Percentiles rank a stretch among this genome's conserved stretches.
These are phyloP conservation scores for Cyphomyrmex costatus DNA, from an alignment of 1,140 invertebrate species.

Conservation along the genomic window DNA sequence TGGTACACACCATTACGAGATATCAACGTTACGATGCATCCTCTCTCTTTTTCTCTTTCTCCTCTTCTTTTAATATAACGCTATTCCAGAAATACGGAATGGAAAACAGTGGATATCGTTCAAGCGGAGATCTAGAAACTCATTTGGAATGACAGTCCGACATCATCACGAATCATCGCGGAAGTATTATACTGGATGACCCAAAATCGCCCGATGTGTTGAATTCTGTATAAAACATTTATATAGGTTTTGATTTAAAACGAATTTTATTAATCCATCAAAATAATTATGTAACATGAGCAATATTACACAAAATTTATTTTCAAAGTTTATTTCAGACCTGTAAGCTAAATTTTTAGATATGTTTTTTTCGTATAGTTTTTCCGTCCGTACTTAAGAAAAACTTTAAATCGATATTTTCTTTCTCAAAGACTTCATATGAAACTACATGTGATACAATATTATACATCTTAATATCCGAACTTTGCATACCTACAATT, in stretches of 20 bases:
- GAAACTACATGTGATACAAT: background rate
- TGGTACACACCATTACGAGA: constrained; percentile 59
- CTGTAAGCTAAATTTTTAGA: too few species aligned
- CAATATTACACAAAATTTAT: too few species aligned
- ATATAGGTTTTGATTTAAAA: too few species aligned
- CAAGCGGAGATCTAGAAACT: constrained; percentile 6
- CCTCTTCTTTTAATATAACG: constrained; percentile 32
- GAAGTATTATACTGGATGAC: background rate
- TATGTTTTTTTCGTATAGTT: too few species aligned
- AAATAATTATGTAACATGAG: too few species aligned
- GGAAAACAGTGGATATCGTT: constrained; percentile 45
- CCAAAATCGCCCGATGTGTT: background rate
- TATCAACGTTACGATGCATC: constrained; percentile 53
- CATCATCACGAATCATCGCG: background rate
- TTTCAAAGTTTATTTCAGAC: too few species aligned
- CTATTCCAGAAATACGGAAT: constrained; percentile 29
- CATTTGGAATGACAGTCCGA: background rate
- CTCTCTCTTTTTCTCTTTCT: background rate
- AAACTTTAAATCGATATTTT: background rate
- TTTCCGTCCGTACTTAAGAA: background rate
- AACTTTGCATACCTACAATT: background rate
- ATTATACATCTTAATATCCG: background rate
- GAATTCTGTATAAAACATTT: too few species aligned
- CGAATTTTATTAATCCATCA: too few species aligned
- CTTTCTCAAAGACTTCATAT: background rate